phyloP scores from a whole-genome alignment of 1,140 invertebrate genomes.

The fruit fly (Drosophila melanogaster) region Release_6_plus_ISO1_MT NC_004354.4:3672501-3673000 shows the following conservation, averaged over 20 bases:
- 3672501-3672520: constrained; percentile 19
- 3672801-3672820: too few relatives aligned
- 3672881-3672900: constrained; percentile 33
- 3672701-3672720: constrained; percentile 13
- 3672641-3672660: constrained; percentile 68
- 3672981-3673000: constrained; percentile 37
- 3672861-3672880: not conserved
- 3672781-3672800: not conserved
- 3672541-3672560: constrained; percentile 39
- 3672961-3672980: constrained; percentile 21
- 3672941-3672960: not conserved
- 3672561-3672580: constrained; percentile 25
- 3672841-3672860: too few relatives aligned
- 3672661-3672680: constrained; percentile 71
- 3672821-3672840: too few relatives aligned
- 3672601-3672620: constrained; percentile 27
- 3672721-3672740: not conserved
- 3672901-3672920: constrained; percentile 34
- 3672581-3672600: constrained; percentile 52
- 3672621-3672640: constrained; percentile 1
- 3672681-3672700: constrained; percentile 77
- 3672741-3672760: too few relatives aligned
- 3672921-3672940: not conserved
- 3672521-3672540: constrained; percentile 71
- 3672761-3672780: not conserved